Conservation (phyloP, 2,888 invertebrate species). For the Trileptium ribeirensis region DNA sequence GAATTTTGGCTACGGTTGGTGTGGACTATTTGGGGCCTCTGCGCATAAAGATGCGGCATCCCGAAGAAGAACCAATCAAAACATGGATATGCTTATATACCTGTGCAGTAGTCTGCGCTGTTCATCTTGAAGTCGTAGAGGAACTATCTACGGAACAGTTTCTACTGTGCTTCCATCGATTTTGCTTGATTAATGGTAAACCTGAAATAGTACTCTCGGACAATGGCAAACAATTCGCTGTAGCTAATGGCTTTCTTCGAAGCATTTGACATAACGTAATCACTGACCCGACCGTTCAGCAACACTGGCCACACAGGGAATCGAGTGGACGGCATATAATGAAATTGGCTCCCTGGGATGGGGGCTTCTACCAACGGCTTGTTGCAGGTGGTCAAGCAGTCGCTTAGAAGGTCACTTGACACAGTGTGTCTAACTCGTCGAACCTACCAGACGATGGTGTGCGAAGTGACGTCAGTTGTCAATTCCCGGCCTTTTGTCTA, state of each 20-base stretch:
- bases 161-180: conserved; percentile 45
- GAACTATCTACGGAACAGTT: conserved; percentile 46
- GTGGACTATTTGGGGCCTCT: too few species aligned
- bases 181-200: conserved; percentile 46
- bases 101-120: too few species aligned
- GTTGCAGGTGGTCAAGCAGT: neutral
- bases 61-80: too few species aligned
- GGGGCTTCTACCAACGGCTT: neutral
- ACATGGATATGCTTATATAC: too few species aligned
- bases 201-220: conserved; percentile 48
- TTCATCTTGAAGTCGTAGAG: conserved; percentile 50
- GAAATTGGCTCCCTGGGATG: conserved; percentile 1
- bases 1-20: too few species aligned
- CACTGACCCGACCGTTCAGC: neutral
- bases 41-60: conserved; percentile 38
- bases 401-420: neutral
- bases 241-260: conserved; percentile 48
- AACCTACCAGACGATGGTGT: neutral
- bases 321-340: neutral
- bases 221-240: conserved; percentile 52
- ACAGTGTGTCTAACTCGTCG: neutral
- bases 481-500: neutral
- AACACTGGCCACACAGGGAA: neutral
- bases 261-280: conserved; percentile 19
- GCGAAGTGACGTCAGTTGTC: neutral